Evolutionary conservation across 2,797 vertebrate species (phyloP).

Genomic region (Pseudomugil tenellus): DNA sequence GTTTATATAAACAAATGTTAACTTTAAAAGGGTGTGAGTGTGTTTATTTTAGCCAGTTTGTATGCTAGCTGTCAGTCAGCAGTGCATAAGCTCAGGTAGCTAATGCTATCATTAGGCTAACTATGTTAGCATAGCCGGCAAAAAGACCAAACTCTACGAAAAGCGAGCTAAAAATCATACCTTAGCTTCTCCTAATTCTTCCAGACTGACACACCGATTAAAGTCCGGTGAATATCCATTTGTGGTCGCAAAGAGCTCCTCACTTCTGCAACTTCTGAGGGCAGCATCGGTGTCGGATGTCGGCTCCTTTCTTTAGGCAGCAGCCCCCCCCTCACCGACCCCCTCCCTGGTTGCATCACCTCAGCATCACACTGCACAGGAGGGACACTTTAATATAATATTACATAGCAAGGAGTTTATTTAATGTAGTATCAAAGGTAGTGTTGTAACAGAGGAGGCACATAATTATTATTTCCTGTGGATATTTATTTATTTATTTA

Average conservation of each 20-base stretch:
- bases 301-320: conserved; percentile 56
- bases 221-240: conserved; percentile 40
- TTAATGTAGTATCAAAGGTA: neutral
- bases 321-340: conserved; percentile 57
- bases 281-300: conserved; percentile 61
- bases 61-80: conserved; percentile 29
- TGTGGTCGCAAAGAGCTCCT: neutral
- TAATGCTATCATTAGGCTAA: conserved; percentile 65
- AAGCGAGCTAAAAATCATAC: conserved; percentile 39
- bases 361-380: conserved; percentile 56
- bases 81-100: conserved; percentile 31
- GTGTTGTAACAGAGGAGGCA: neutral
- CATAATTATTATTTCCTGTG: neutral
- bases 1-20: fast-evolving
- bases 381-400: neutral
- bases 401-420: neutral
- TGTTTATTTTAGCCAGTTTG: conserved; percentile 1
- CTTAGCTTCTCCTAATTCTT: conserved; percentile 33
- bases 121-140: conserved; percentile 65
- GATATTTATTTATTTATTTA: neutral
- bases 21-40: neutral
- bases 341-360: conserved; percentile 75
- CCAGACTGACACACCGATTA: neutral
- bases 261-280: conserved; percentile 18
- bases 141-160: conserved; percentile 35